These are phyloP conservation scores for Keiferia lycopersicella DNA, from an alignment of 2,888 invertebrate genomes.

Conservation along the genomic window DNA sequence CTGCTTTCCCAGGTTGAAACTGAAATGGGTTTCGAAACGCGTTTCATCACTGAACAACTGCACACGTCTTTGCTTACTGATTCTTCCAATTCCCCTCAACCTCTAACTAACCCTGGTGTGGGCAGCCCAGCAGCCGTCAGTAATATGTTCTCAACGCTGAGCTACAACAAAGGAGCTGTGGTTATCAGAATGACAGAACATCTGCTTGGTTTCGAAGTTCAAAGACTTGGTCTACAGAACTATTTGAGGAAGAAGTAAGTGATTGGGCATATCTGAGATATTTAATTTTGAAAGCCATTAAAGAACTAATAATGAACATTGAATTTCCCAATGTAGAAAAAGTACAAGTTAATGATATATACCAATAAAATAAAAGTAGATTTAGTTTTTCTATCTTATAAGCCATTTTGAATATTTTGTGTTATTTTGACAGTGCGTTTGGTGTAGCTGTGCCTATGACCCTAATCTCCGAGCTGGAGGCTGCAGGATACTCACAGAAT, in stretches of 20 bases:
- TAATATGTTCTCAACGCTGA: conserved; percentile 84
- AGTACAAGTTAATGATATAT: too few species aligned
- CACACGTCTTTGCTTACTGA: conserved; percentile 84
- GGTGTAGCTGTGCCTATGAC: conserved; percentile 70
- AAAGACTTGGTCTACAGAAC: conserved; percentile 75
- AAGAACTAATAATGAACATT: too few species aligned
- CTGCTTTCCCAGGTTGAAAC: conserved; percentile 75
- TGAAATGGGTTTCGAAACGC: conserved; percentile 83
- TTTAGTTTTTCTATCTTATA: too few species aligned
- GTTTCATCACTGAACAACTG: conserved; percentile 86
- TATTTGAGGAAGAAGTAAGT: conserved; percentile 65
- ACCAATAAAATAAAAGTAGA: too few species aligned
- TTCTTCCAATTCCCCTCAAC: conserved; percentile 78
- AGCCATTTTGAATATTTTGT: neutral
- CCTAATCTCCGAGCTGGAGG: conserved; percentile 73
- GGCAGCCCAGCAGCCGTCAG: conserved; percentile 81
- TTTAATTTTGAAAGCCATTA: too few species aligned
- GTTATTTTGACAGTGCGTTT: conserved; percentile 50
- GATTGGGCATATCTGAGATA: too few species aligned
- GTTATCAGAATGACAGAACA: conserved; percentile 86
- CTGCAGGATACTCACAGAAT: conserved; percentile 44
- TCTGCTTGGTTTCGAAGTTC: conserved; percentile 76
- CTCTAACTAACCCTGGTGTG: conserved; percentile 80
- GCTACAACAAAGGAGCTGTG: conserved; percentile 86
- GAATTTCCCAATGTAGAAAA: too few species aligned